Evolutionary conservation across 2,797 vertebrate genomes (phyloP).

Genomic region (Hybognathus amarus): DNA sequence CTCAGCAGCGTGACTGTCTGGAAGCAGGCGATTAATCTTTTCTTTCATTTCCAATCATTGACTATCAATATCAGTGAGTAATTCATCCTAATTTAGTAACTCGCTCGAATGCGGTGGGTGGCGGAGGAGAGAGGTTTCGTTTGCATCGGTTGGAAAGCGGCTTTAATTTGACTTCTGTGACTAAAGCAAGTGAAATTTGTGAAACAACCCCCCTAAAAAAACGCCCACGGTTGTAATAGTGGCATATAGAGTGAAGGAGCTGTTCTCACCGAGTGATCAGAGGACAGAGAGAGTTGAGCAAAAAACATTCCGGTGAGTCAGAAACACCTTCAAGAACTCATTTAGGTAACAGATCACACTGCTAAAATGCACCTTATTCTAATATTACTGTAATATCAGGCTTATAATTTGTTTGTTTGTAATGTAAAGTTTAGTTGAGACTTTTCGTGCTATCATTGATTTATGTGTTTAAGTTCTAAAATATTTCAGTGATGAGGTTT

Average conservation of each 20-base stretch:
- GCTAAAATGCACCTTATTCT: not conserved
- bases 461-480: not conserved
- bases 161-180: constrained; percentile 40
- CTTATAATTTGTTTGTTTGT: not conserved
- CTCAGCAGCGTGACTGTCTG: constrained; percentile 9
- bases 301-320: constrained; percentile 48
- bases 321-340: constrained; percentile 17
- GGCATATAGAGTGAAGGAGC: constrained; percentile 17
- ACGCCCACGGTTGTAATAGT: not conserved
- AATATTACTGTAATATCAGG: not conserved
- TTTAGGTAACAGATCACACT: not conserved
- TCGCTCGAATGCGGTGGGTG: constrained; percentile 27
- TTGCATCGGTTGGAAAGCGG: constrained; percentile 47
- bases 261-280: constrained; percentile 23
- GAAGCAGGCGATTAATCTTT: constrained; percentile 13
- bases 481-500: not conserved
- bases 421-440: not conserved
- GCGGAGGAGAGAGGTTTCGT: constrained; percentile 44
- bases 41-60: constrained; percentile 23
- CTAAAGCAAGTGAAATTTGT: constrained; percentile 49
- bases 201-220: not conserved
- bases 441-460: not conserved
- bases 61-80: constrained; percentile 49
- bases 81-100: constrained; percentile 49
- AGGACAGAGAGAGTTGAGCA: constrained; percentile 31